phyloP scores from a whole-genome alignment of 2,113 vertebrate species.

The Embiotoca jacksoni region DNA sequence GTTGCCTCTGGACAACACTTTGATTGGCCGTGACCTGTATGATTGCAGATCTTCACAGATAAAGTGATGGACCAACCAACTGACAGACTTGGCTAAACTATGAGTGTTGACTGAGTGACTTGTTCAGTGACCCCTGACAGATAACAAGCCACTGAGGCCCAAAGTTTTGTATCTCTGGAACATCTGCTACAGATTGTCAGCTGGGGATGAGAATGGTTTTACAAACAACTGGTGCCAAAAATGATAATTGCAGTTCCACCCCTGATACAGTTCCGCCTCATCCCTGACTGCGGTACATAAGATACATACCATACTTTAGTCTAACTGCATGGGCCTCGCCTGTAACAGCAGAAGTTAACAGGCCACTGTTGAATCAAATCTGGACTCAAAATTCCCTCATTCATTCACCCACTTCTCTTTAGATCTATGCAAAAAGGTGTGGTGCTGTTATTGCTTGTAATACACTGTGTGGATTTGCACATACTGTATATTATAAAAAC shows the following conservation, averaged over 20 bases:
- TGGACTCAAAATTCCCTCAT: not conserved
- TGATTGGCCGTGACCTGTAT: too few relatives aligned
- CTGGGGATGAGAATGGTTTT: slow-evolving; percentile 43
- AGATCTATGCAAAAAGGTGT: not conserved
- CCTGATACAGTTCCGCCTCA: slow-evolving; percentile 40
- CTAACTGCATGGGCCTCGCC: not conserved
- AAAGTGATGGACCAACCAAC: too few relatives aligned
- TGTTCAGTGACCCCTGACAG: slow-evolving; percentile 1
- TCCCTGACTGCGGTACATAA: slow-evolving; percentile 42
- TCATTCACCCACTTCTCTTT: not conserved
- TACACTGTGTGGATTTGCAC: not conserved
- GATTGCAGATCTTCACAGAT: too few relatives aligned
- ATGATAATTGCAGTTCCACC: slow-evolving; percentile 44
- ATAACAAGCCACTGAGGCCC: slow-evolving; percentile 16
- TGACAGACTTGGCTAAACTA: too few relatives aligned
- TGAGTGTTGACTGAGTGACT: not conserved
- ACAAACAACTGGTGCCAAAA: slow-evolving; percentile 52
- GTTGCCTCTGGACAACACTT: too few relatives aligned
- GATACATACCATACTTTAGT: slow-evolving; percentile 21
- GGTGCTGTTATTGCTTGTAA: not conserved
- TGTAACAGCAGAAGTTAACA: too few relatives aligned
- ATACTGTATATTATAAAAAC: not conserved
- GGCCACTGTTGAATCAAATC: not conserved
- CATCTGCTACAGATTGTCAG: slow-evolving; percentile 61
- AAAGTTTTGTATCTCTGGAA: slow-evolving; percentile 15